These are phyloP conservation scores for Caenorhabditis tropicalis DNA, from an alignment of 1,140 invertebrate genomes.

Conservation along the genomic window DNA sequence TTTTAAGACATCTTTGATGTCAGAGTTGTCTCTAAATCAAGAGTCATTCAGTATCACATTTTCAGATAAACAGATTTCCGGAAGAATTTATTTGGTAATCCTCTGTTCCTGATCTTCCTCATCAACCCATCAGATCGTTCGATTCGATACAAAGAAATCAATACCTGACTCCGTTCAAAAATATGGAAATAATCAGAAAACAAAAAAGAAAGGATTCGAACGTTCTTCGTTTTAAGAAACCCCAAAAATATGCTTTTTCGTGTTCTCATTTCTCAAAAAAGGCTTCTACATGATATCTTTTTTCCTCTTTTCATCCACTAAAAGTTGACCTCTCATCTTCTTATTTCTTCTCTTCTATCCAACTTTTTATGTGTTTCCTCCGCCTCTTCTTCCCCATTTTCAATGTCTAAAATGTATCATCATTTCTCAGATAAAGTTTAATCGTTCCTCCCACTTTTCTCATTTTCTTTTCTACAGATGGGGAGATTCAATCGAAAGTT, in stretches of 20 bases:
- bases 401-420: neutral
- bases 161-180: no score
- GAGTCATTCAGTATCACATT: no score
- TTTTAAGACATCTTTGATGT: neutral
- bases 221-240: neutral
- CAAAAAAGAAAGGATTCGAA: no score
- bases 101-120: no score
- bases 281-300: neutral
- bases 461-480: no score
- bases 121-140: no score
- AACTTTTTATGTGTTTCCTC: neutral
- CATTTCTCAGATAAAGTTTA: neutral
- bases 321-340: conserved; percentile 3
- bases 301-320: neutral
- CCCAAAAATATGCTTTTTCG: neutral
- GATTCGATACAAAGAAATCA: no score
- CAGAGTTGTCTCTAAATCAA: neutral
- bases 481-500: neutral
- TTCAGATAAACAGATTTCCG: no score
- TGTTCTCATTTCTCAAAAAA: neutral
- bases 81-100: no score
- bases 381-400: neutral
- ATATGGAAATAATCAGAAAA: no score
- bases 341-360: neutral
- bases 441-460: neutral